phyloP scores from a whole-genome alignment of 2,797 vertebrate genomes.

The Euthynnus affinis region DNA sequence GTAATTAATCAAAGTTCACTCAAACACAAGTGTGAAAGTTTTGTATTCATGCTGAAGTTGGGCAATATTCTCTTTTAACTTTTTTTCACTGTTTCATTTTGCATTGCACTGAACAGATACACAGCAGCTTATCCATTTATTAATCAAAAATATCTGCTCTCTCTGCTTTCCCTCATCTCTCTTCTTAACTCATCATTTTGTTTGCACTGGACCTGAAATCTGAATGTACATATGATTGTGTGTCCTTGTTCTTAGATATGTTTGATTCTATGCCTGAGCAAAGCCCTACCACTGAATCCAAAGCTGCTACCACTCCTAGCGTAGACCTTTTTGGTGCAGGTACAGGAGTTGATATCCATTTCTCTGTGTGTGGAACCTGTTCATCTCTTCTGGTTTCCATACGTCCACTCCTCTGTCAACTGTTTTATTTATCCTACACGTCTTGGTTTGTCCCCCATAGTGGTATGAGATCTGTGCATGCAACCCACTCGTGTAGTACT shows the following conservation, averaged over 20 bases:
- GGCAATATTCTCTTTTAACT: constrained; percentile 65
- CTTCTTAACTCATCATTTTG: constrained; percentile 69
- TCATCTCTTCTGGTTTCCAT: constrained; percentile 77
- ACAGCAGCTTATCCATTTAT: constrained; percentile 46
- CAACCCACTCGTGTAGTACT: constrained; percentile 59
- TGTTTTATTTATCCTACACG: constrained; percentile 64
- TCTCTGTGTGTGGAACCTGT: constrained; percentile 81
- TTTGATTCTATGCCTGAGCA: constrained; percentile 96
- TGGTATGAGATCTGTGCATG: constrained; percentile 83
- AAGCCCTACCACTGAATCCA: constrained; percentile 93
- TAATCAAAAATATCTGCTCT: constrained; percentile 58
- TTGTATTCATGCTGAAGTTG: constrained; percentile 25
- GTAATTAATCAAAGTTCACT: background rate
- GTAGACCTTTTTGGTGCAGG: constrained; percentile 99
- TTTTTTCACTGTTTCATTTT: constrained; percentile 59
- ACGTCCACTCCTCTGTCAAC: constrained; percentile 71
- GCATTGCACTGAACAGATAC: constrained; percentile 63
- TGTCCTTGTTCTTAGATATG: constrained; percentile 99
- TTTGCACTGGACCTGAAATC: constrained; percentile 79
- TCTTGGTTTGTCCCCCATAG: constrained; percentile 86
- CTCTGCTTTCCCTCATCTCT: constrained; percentile 70
- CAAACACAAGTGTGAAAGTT: background rate
- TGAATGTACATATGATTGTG: constrained; percentile 89
- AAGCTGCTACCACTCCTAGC: constrained; percentile 96
- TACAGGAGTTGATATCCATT: constrained; percentile 89